Evolutionary conservation across 2,888 invertebrate genomes (phyloP).

Genomic region (Oscheius sp.): DNA sequence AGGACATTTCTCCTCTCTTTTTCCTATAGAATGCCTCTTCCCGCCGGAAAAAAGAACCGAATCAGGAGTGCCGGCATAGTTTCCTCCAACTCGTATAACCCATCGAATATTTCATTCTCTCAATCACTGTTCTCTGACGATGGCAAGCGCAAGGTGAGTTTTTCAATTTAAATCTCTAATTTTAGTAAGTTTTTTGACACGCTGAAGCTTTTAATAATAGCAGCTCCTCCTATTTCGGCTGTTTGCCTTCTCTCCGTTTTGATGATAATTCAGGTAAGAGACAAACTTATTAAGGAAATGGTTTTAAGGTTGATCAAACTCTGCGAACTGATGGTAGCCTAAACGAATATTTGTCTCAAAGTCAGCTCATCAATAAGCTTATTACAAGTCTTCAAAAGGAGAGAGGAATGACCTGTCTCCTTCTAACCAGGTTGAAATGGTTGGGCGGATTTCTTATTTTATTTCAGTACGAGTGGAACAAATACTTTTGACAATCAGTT

Average conservation of each 20-base stretch:
- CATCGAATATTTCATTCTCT: too few relatives aligned
- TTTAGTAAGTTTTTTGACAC: slow-evolving; percentile 2
- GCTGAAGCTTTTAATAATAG: slow-evolving; percentile 11
- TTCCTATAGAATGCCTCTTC: too few relatives aligned
- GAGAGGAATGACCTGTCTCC: slow-evolving; percentile 7
- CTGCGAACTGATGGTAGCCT: not conserved
- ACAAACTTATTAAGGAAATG: too few relatives aligned
- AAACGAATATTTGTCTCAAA: slow-evolving; percentile 1
- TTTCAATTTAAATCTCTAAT: not conserved
- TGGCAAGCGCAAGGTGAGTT: not conserved
- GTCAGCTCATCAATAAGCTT: slow-evolving; percentile 5
- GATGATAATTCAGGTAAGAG: slow-evolving; percentile 18
- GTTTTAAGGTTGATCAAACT: slow-evolving; percentile 4
- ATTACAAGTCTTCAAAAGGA: slow-evolving; percentile 6
- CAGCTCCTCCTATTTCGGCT: slow-evolving; percentile 16
- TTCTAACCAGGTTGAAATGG: slow-evolving; percentile 8
- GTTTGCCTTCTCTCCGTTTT: slow-evolving; percentile 16
- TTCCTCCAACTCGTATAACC: too few relatives aligned
- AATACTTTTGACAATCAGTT: not conserved
- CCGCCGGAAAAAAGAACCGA: too few relatives aligned
- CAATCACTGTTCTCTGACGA: too few relatives aligned
- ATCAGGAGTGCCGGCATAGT: too few relatives aligned
- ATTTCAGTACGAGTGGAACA: not conserved
- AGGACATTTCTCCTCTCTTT: too few relatives aligned
- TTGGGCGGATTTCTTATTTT: not conserved